Percentiles rank a stretch among this genome's conserved stretches.
Conservation (phyloP, 2,113 vertebrate species). For the Sorex araneus region DNA sequence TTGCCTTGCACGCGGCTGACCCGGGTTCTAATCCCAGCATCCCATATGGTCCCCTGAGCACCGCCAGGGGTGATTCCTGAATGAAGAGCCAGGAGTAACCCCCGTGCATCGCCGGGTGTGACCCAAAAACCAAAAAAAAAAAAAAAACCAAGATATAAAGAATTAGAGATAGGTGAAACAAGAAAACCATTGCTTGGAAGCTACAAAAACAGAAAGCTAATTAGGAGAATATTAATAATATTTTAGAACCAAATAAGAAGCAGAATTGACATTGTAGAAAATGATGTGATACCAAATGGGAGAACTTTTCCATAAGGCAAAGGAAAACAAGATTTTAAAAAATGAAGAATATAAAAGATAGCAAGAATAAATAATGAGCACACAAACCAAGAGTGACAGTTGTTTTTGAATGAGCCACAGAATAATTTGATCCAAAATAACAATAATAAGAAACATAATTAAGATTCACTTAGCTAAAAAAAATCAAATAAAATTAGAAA, state of each 20-base stretch:
- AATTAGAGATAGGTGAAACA: neutral
- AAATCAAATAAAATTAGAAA: conserved; percentile 28
- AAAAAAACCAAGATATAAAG: neutral
- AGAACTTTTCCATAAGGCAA: conserved; percentile 13
- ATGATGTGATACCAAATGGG: neutral
- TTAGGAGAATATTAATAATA: neutral
- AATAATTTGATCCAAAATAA: conserved; percentile 23
- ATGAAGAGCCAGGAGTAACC: too few species aligned
- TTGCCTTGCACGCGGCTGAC: too few species aligned
- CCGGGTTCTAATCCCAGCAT: too few species aligned
- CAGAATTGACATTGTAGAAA: neutral
- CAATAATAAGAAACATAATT: neutral
- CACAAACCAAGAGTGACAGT: neutral
- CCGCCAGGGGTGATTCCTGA: too few species aligned
- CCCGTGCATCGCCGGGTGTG: too few species aligned
- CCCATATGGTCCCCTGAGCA: too few species aligned
- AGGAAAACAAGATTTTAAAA: neutral
- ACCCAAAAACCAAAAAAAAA: neutral
- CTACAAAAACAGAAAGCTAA: neutral
- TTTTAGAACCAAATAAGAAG: neutral
- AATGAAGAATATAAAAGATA: neutral
- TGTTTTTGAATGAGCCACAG: conserved; percentile 7
- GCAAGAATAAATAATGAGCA: conserved; percentile 19
- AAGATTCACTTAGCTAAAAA: conserved; percentile 3
- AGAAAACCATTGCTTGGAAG: neutral